These are phyloP conservation scores for Sebastes elongatus DNA, from an alignment of 2,797 vertebrate genomes.

Conservation along the genomic window DNA sequence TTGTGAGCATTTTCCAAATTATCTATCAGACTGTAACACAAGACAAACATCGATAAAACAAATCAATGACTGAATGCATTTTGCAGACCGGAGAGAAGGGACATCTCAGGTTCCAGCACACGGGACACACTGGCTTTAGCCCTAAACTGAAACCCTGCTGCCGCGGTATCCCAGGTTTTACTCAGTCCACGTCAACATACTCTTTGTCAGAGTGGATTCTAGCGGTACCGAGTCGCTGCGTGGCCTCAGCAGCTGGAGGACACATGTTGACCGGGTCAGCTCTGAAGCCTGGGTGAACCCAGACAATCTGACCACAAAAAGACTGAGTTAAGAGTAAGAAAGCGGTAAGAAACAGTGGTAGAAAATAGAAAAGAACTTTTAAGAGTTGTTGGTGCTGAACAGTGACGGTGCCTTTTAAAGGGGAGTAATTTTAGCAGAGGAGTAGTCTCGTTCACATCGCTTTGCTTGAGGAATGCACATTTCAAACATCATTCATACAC, in stretches of 20 bases:
- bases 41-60: conserved; percentile 71
- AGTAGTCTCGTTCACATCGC: conserved; percentile 2
- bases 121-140: conserved; percentile 20
- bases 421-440: conserved; percentile 27
- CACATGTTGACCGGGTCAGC: conserved; percentile 16
- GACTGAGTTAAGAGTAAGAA: conserved; percentile 15
- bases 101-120: conserved; percentile 62
- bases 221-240: not conserved
- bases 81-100: conserved; percentile 31
- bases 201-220: conserved; percentile 43
- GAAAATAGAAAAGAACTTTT: conserved; percentile 28
- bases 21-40: conserved; percentile 66
- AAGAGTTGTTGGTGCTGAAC: conserved; percentile 7
- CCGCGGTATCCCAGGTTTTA: not conserved
- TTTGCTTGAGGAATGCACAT: conserved; percentile 43
- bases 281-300: conserved; percentile 29
- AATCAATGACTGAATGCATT: conserved; percentile 59
- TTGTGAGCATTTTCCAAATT: conserved; percentile 26
- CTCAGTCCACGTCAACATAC: conserved; percentile 29
- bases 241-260: conserved; percentile 39
- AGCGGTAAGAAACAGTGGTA: conserved; percentile 38
- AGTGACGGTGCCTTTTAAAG: conserved; percentile 13
- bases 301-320: conserved; percentile 1
- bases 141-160: conserved; percentile 29
- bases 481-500: not conserved